Evolutionary conservation across 2,888 invertebrate genomes (phyloP).

Genomic region (Seira musarum): DNA sequence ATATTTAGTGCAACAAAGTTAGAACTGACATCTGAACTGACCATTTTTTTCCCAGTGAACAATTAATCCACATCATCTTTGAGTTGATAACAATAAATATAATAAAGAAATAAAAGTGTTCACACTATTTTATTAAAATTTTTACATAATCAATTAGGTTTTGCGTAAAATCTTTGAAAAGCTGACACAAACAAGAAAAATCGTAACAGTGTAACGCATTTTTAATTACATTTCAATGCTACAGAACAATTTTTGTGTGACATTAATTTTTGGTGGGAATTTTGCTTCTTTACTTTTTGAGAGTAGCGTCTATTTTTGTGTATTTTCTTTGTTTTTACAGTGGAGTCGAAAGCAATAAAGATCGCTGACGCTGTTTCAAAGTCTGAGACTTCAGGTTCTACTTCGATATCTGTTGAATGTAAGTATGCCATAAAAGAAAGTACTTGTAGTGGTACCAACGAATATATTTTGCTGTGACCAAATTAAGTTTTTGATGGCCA

Average conservation of each 20-base stretch:
- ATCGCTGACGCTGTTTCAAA: slow-evolving; percentile 57
- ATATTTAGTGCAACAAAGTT: too few relatives aligned
- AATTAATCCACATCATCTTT: too few relatives aligned
- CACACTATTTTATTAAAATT: too few relatives aligned
- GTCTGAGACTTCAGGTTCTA: slow-evolving; percentile 47
- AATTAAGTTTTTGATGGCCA: neutral
- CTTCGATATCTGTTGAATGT: slow-evolving; percentile 56
- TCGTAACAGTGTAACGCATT: slow-evolving; percentile 15
- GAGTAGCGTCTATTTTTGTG: slow-evolving; percentile 49
- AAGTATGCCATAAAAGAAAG: slow-evolving; percentile 26
- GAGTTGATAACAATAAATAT: too few relatives aligned
- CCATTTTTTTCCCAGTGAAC: too few relatives aligned
- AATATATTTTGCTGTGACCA: neutral
- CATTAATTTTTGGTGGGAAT: neutral
- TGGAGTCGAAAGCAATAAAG: slow-evolving; percentile 65
- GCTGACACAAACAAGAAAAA: neutral
- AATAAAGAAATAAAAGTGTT: too few relatives aligned
- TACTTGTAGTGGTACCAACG: neutral
- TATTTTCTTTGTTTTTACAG: slow-evolving; percentile 65
- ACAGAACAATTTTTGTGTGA: slow-evolving; percentile 18
- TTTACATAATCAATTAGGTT: too few relatives aligned
- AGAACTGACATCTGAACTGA: too few relatives aligned
- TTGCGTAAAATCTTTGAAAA: too few relatives aligned
- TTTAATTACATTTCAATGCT: neutral
- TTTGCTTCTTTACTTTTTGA: slow-evolving; percentile 23